phyloP scores from a whole-genome alignment of 2,888 invertebrate species.

The Thumatha senex region DNA sequence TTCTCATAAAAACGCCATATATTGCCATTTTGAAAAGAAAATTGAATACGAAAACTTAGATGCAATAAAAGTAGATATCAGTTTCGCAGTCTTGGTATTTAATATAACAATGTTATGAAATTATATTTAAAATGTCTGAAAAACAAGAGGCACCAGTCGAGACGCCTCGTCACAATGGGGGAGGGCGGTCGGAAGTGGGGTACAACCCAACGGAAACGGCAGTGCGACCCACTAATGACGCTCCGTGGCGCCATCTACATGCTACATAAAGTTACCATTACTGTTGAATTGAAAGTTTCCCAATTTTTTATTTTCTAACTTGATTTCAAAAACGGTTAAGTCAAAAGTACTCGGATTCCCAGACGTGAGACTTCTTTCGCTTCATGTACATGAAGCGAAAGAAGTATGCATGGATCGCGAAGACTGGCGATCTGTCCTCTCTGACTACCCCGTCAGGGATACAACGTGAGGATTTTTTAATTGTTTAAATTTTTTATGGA shows the following conservation, averaged over 20 bases:
- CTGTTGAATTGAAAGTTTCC: conserved; percentile 19
- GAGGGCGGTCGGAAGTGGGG: conserved; percentile 36
- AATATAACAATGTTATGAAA: conserved; percentile 25
- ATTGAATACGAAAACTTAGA: background rate
- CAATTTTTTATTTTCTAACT: conserved; percentile 16
- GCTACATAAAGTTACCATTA: conserved; percentile 35
- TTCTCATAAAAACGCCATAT: too few relatives aligned
- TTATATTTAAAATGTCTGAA: conserved; percentile 34
- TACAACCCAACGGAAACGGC: conserved; percentile 49
- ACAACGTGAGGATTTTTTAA: too few relatives aligned
- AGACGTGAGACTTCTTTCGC: too few relatives aligned
- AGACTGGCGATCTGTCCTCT: too few relatives aligned
- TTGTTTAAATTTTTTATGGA: too few relatives aligned
- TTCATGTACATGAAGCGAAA: too few relatives aligned
- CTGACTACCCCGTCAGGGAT: too few relatives aligned
- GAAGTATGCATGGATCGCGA: too few relatives aligned
- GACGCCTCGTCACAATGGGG: conserved; percentile 33
- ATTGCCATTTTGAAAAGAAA: background rate
- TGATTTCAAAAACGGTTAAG: background rate
- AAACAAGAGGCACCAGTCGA: conserved; percentile 40
- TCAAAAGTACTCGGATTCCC: too few relatives aligned
- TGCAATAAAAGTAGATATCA: background rate
- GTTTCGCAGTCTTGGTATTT: conserved; percentile 12
- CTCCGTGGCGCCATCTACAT: conserved; percentile 55
- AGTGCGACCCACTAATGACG: conserved; percentile 63